Evolutionary conservation across 2,113 vertebrate species (phyloP).

Genomic region (Apteryx owenii): DNA sequence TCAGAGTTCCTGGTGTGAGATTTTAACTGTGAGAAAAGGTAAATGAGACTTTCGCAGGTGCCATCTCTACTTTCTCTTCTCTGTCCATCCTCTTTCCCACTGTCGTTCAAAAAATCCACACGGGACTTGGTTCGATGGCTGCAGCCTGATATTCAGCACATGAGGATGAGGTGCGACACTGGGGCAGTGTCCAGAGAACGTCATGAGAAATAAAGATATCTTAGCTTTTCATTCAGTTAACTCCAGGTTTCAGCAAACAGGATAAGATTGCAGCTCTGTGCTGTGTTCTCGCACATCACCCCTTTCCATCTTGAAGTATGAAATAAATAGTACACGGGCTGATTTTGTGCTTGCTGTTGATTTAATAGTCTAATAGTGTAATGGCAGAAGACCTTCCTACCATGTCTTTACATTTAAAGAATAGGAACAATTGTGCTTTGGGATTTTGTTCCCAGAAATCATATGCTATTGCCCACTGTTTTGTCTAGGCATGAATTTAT

Average conservation of each 20-base stretch:
- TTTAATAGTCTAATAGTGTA: background rate
- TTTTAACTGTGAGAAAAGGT: background rate
- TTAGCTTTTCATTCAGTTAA: background rate
- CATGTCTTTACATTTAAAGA: background rate
- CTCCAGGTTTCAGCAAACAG: background rate
- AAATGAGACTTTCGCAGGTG: background rate
- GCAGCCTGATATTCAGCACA: background rate
- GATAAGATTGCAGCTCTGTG: background rate
- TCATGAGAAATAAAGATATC: background rate
- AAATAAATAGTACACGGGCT: background rate
- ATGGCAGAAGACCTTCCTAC: background rate
- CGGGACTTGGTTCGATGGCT: background rate
- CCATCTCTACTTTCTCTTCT: background rate
- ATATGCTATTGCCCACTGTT: background rate
- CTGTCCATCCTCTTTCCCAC: background rate
- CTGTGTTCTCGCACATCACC: background rate
- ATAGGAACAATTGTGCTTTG: background rate
- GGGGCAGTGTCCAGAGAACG: background rate
- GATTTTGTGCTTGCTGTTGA: background rate
- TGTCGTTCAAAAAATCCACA: background rate
- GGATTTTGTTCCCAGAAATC: background rate
- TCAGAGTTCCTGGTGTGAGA: background rate
- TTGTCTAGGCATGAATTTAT: background rate
- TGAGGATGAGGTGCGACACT: background rate
- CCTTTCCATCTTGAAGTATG: background rate